phyloP scores from a whole-genome alignment of 2,113 vertebrate genomes.

The Gymnorhina tibicen region DNA sequence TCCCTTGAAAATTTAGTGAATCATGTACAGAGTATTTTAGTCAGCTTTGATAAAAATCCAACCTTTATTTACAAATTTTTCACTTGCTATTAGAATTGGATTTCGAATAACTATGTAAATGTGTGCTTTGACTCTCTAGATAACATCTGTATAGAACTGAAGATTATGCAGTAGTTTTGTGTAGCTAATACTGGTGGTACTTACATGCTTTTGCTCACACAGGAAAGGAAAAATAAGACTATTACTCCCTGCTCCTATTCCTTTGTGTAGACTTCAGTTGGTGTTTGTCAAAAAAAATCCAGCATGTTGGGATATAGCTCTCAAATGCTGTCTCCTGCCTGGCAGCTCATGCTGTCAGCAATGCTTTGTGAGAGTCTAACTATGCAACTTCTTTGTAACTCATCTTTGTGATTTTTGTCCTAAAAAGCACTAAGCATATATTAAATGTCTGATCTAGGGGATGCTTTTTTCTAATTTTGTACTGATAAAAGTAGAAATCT shows the following conservation, averaged over 20 bases:
- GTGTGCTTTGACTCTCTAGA: not conserved
- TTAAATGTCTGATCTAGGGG: not conserved
- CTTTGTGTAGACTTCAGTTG: not conserved
- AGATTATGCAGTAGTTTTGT: not conserved
- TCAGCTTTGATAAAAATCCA: not conserved
- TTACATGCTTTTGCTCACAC: not conserved
- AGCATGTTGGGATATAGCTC: not conserved
- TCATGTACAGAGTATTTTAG: not conserved
- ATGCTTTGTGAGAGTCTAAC: not conserved
- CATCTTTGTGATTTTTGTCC: not conserved
- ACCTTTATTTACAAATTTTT: not conserved
- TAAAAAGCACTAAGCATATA: not conserved
- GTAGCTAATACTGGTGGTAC: not conserved
- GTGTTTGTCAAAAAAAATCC: not conserved
- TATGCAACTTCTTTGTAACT: not conserved
- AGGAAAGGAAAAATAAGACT: not conserved
- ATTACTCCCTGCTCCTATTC: not conserved
- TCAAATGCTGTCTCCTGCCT: not conserved
- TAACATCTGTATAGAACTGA: not conserved
- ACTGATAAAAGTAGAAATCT: not conserved
- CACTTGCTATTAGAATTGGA: not conserved
- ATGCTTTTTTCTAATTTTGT: not conserved
- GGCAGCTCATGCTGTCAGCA: not conserved
- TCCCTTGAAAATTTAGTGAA: not conserved
- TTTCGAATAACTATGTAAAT: slow-evolving; percentile 6